Conservation (phyloP, 2,797 vertebrate species). For the Gadopsis marmoratus region DNA sequence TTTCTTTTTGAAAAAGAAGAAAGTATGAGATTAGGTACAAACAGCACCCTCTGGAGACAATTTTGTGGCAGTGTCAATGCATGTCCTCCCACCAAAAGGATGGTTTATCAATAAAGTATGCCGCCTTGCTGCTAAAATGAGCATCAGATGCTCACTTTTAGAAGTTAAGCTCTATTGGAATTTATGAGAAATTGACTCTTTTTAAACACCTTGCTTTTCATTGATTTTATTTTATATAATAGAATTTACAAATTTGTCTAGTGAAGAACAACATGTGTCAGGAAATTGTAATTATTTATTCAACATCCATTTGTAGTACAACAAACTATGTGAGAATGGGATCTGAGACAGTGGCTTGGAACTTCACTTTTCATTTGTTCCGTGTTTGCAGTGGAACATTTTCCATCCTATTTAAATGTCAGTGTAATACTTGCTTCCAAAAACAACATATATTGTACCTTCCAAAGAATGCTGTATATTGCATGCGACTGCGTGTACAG, state of each 20-base stretch:
- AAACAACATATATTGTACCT: not conserved
- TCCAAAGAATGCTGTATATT: not conserved
- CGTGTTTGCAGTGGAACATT: not conserved
- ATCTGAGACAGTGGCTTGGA: not conserved
- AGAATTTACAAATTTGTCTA: not conserved
- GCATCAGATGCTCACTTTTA: not conserved
- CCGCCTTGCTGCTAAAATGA: not conserved
- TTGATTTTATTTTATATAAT: not conserved
- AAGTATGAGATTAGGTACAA: not conserved
- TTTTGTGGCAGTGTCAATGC: not conserved
- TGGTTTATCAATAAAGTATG: not conserved
- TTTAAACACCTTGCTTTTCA: not conserved
- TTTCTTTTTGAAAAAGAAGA: not conserved
- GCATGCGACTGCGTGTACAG: not conserved
- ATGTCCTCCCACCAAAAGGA: not conserved
- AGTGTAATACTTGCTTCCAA: not conserved
- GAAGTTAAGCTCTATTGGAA: not conserved
- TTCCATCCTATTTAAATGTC: slow-evolving; percentile 6
- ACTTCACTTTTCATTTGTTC: not conserved
- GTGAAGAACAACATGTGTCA: not conserved
- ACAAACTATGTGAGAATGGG: not conserved
- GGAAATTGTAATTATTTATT: not conserved
- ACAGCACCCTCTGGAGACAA: slow-evolving; percentile 38
- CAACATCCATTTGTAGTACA: not conserved
- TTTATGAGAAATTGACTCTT: not conserved